These are phyloP conservation scores for Gobio occitaniae DNA, from an alignment of 2,797 vertebrate species.

Conservation along the genomic window DNA sequence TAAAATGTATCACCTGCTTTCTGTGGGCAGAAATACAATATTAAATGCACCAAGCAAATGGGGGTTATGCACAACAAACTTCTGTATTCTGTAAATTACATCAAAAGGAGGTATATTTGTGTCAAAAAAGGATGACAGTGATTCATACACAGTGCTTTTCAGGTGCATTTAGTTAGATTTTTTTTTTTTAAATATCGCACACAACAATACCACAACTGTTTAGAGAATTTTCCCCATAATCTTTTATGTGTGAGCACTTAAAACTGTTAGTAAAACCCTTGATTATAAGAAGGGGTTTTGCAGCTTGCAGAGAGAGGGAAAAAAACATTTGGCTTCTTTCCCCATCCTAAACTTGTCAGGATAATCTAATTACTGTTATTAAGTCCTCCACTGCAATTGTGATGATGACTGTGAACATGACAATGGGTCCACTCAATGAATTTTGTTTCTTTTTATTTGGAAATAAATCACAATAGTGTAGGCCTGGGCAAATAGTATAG, in stretches of 20 bases:
- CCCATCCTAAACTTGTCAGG: conserved; percentile 43
- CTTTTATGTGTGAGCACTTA: not conserved
- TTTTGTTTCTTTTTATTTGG: conserved; percentile 3
- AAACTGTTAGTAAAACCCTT: conserved; percentile 16
- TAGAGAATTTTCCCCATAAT: not conserved
- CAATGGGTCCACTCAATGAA: conserved; percentile 38
- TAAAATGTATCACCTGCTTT: not conserved
- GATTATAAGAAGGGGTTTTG: not conserved
- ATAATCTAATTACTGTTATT: conserved; percentile 57
- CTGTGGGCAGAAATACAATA: not conserved
- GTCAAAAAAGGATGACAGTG: not conserved
- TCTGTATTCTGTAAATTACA: not conserved
- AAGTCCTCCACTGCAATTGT: conserved; percentile 41
- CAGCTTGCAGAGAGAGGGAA: not conserved
- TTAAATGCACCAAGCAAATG: not conserved
- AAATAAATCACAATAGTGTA: not conserved
- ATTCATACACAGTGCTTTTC: not conserved
- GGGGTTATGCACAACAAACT: too few relatives aligned
- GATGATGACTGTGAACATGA: conserved; percentile 30
- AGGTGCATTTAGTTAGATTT: too few relatives aligned
- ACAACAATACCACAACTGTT: not conserved
- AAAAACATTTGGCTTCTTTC: conserved; percentile 15
- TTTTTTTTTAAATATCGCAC: not conserved
- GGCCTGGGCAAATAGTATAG: fast-evolving
- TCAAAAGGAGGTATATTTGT: not conserved